phyloP scores from a whole-genome alignment of 2,113 vertebrate species.

The Ictidomys tridecemlineatus region DNA sequence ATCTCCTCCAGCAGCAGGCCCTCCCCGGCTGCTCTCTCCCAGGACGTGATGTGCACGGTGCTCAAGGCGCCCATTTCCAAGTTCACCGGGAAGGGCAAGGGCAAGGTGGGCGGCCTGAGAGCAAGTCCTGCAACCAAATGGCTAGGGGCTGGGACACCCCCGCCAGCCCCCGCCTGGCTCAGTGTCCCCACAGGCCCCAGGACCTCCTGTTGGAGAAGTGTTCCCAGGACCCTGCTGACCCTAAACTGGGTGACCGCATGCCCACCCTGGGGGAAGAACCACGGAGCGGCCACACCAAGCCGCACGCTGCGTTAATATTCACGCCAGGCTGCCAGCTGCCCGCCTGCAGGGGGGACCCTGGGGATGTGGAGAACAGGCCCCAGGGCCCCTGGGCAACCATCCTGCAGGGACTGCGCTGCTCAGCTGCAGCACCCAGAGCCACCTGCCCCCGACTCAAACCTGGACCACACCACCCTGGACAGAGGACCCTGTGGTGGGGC shows the following conservation, averaged over 20 bases:
- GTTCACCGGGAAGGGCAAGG: not conserved
- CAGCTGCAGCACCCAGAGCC: not conserved
- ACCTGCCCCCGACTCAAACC: too few relatives aligned
- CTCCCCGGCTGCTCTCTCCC: not conserved
- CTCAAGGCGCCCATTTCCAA: rapidly evolving
- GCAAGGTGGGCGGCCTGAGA: rapidly evolving
- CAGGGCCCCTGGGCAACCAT: too few relatives aligned
- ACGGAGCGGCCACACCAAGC: not conserved
- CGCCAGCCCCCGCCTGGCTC: not conserved
- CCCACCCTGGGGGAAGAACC: not conserved
- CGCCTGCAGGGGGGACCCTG: not conserved
- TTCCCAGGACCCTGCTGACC: not conserved
- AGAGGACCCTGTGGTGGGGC: too few relatives aligned
- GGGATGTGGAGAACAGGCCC: not conserved
- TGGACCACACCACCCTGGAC: not conserved
- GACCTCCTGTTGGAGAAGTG: not conserved
- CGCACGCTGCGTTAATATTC: not conserved
- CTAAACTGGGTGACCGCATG: not conserved
- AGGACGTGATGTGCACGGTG: rapidly evolving
- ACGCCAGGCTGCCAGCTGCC: not conserved
- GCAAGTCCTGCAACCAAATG: rapidly evolving
- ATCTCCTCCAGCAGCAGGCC: too few relatives aligned
- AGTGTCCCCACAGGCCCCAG: not conserved
- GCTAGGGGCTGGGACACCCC: rapidly evolving
- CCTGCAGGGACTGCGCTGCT: rapidly evolving